Percentiles rank a stretch among this genome's conserved stretches.
These are phyloP conservation scores for Brachionus rotundiformis DNA, from an alignment of 1,140 invertebrate genomes.

Conservation along the genomic window DNA sequence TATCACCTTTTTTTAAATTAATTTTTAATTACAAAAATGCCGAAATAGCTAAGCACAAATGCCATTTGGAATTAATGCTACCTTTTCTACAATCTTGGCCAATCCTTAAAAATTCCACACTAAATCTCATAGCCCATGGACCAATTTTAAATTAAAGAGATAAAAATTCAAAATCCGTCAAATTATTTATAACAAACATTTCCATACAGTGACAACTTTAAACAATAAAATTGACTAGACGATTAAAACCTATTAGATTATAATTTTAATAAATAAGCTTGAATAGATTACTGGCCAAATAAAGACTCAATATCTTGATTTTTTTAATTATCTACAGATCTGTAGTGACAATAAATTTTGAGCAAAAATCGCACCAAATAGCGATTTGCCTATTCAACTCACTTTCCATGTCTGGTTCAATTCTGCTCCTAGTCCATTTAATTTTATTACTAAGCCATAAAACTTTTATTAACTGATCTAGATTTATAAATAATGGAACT, in stretches of 20 bases:
- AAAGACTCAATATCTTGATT: background rate
- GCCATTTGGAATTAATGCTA: background rate
- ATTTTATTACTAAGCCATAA: slow-evolving; percentile 36
- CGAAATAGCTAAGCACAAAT: background rate
- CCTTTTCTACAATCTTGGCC: no score
- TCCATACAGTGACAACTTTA: slow-evolving; percentile 18
- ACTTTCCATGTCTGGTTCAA: slow-evolving; percentile 24
- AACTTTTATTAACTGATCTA: slow-evolving; percentile 45
- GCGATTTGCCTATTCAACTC: background rate
- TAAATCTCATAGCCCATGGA: background rate
- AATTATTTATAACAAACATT: background rate
- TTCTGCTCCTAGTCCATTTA: background rate
- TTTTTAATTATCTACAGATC: slow-evolving; percentile 37
- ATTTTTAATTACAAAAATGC: slow-evolving; percentile 36
- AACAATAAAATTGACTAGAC: slow-evolving; percentile 41
- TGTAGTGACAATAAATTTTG: background rate
- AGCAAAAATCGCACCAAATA: background rate
- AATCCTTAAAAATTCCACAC: no score
- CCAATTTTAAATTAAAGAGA: background rate
- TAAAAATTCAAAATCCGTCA: background rate
- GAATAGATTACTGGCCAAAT: slow-evolving; percentile 2
- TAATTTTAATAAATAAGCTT: slow-evolving; percentile 42
- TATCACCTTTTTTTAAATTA: slow-evolving; percentile 48
- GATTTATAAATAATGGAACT: slow-evolving; percentile 39
- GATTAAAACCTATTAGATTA: slow-evolving; percentile 28